These are phyloP conservation scores for Redunca redunca DNA, from an alignment of 2,113 vertebrate species.

Conservation along the genomic window DNA sequence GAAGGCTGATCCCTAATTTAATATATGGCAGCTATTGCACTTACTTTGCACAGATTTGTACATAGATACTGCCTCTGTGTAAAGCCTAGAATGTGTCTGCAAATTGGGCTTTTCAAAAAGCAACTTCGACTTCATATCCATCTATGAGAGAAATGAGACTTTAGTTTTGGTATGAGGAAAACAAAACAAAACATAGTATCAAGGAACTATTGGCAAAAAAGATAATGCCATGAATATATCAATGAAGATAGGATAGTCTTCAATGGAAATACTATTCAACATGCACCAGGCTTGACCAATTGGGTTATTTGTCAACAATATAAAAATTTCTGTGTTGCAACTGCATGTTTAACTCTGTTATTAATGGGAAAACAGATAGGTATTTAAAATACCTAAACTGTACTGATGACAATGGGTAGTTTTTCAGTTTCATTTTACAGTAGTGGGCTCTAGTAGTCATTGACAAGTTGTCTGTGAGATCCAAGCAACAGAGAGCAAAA, in stretches of 20 bases:
- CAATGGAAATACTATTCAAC: not conserved
- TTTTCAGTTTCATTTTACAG: constrained; percentile 3
- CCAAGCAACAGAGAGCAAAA: not conserved
- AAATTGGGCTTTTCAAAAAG: not conserved
- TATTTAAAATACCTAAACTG: not conserved
- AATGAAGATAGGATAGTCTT: not conserved
- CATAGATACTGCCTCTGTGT: too few species aligned
- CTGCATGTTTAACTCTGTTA: not conserved
- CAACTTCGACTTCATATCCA: not conserved
- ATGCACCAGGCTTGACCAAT: not conserved
- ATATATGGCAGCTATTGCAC: not conserved
- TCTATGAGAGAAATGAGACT: not conserved
- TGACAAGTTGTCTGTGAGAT: not conserved
- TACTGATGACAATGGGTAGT: not conserved
- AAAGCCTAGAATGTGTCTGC: not conserved
- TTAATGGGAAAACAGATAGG: not conserved
- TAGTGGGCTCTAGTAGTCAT: not conserved
- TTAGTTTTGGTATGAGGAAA: not conserved
- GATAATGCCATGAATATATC: not conserved
- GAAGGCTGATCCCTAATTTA: not conserved
- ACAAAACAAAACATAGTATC: not conserved
- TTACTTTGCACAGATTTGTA: not conserved
- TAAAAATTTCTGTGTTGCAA: not conserved
- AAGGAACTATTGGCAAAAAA: not conserved
- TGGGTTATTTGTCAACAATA: not conserved